Conservation (phyloP, 2,888 invertebrate species). For the Athalia rosae region DNA sequence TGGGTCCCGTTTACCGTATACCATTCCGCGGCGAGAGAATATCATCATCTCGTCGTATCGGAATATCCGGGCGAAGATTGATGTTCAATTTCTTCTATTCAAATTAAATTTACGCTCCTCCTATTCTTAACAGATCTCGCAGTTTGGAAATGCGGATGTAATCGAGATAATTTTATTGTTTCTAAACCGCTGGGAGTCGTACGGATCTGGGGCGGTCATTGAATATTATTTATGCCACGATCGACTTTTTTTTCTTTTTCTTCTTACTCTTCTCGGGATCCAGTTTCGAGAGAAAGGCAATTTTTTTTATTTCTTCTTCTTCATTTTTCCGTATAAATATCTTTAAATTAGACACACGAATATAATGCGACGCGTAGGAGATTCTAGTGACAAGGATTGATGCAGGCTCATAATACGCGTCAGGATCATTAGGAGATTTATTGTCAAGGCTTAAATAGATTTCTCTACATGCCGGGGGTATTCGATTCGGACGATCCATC, state of each 20-base stretch:
- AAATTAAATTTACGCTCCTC: too few relatives aligned
- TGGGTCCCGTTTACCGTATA: conserved; percentile 28
- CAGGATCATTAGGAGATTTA: conserved; percentile 18
- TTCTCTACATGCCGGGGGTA: neutral
- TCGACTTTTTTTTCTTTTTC: neutral
- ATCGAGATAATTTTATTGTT: too few relatives aligned
- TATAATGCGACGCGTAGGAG: neutral
- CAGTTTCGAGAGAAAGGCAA: conserved; percentile 31
- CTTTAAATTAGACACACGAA: neutral
- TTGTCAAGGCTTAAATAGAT: neutral
- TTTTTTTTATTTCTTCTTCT: neutral
- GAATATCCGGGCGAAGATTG: neutral
- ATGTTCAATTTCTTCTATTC: too few relatives aligned
- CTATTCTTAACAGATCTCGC: too few relatives aligned
- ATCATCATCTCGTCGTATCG: conserved; percentile 16
- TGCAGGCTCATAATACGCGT: conserved; percentile 4
- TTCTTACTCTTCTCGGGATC: neutral
- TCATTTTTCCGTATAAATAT: too few relatives aligned
- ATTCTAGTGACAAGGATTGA: neutral
- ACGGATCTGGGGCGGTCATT: too few relatives aligned
- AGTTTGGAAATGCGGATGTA: too few relatives aligned
- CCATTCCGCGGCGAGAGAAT: conserved; percentile 1
- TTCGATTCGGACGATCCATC: neutral
- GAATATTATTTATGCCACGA: too few relatives aligned
- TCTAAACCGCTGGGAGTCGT: too few relatives aligned